Evolutionary conservation across 2,797 vertebrate species (phyloP).

Genomic region (Nannoperca australis): DNA sequence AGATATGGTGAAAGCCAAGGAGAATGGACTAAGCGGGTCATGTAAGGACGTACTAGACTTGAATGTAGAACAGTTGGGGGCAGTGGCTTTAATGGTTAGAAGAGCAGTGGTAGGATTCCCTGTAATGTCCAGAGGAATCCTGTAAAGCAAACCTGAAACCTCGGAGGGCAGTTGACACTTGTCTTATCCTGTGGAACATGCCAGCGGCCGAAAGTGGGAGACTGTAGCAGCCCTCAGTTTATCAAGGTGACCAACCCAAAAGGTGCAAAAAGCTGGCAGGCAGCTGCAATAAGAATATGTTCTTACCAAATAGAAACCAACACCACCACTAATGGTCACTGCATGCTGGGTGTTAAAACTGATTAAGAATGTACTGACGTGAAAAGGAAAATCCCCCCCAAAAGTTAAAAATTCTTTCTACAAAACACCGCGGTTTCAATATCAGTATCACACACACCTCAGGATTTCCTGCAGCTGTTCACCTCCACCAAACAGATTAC

Average conservation of each 20-base stretch:
- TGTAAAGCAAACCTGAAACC: constrained; percentile 16
- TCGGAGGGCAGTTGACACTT: neutral
- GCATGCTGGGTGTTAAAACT: constrained; percentile 25
- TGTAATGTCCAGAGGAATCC: neutral
- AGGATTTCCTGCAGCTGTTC: constrained; percentile 2
- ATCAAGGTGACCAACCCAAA: constrained; percentile 13
- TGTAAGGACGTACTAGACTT: constrained; percentile 61
- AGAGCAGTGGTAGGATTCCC: constrained; percentile 17
- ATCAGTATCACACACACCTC: neutral
- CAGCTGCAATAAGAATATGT: constrained; percentile 23
- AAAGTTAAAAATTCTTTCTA: neutral
- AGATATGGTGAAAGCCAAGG: constrained; percentile 71
- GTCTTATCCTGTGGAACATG: neutral
- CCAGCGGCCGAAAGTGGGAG: neutral
- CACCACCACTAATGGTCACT: constrained; percentile 1
- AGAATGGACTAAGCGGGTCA: constrained; percentile 65
- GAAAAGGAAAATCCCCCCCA: constrained; percentile 31
- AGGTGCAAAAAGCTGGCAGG: neutral
- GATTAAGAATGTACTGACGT: constrained; percentile 4
- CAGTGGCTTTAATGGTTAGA: neutral
- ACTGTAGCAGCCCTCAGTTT: constrained; percentile 3
- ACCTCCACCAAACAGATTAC: neutral
- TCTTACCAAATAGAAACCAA: constrained; percentile 20
- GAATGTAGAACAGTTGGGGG: constrained; percentile 30
- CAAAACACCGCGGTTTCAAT: neutral